Evolutionary conservation across 2,888 invertebrate genomes (phyloP).

Genomic region (Coelinius sp.): DNA sequence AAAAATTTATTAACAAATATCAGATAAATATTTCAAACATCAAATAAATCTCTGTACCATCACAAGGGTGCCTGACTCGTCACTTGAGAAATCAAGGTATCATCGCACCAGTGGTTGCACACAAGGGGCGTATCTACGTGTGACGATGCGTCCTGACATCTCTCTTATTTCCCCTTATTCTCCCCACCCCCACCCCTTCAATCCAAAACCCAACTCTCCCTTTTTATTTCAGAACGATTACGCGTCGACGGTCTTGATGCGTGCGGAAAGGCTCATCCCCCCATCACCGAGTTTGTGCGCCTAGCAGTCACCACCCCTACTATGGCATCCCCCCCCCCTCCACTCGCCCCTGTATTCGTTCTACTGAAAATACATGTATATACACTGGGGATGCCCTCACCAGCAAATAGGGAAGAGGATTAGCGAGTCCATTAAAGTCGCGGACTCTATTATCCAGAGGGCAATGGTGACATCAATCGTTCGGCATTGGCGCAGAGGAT

Average conservation of each 20-base stretch:
- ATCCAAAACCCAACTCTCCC: background rate
- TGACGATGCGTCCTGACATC: conserved; percentile 47
- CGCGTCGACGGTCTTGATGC: conserved; percentile 44
- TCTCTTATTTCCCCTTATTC: conserved; percentile 31
- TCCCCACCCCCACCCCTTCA: conserved; percentile 28
- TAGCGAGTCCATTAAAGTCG: conserved; percentile 72
- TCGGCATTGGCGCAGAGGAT: conserved; percentile 60
- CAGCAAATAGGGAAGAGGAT: conserved; percentile 70
- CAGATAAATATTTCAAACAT: conserved; percentile 10
- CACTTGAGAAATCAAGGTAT: conserved; percentile 69
- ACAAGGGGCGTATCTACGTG: conserved; percentile 65
- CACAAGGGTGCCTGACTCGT: conserved; percentile 61
- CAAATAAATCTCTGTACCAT: conserved; percentile 9
- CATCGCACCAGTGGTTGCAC: conserved; percentile 66
- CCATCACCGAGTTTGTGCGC: conserved; percentile 28
- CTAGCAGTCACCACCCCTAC: conserved; percentile 57
- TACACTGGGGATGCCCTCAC: conserved; percentile 54
- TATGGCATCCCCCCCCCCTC: conserved; percentile 7
- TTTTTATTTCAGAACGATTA: conserved; percentile 38
- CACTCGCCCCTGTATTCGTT: background rate
- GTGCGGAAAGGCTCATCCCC: conserved; percentile 43
- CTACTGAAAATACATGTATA: conserved; percentile 26
- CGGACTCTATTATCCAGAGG: conserved; percentile 70
- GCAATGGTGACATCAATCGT: conserved; percentile 70
- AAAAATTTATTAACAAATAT: background rate